phyloP scores from a whole-genome alignment of 2,113 vertebrate species.

The Cricetomys ansorgei region DNA sequence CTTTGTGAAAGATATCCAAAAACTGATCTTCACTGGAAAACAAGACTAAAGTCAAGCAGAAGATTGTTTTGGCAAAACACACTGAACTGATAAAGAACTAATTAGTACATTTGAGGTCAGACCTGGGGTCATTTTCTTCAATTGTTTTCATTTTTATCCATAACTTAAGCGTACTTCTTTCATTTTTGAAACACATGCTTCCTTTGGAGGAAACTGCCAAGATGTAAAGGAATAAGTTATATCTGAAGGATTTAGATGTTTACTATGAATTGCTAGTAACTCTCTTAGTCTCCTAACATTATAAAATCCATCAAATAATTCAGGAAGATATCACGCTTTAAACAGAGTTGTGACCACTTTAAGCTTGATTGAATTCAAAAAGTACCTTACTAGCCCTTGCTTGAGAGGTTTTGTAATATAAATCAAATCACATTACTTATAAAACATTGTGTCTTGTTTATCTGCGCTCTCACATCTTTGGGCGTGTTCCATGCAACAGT shows the following conservation, averaged over 20 bases:
- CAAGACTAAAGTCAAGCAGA: conserved; percentile 65
- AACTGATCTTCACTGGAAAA: conserved; percentile 57
- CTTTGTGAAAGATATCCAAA: conserved; percentile 65
- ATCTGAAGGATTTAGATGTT: conserved; percentile 63
- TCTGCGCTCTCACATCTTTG: conserved; percentile 12
- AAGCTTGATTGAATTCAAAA: conserved; percentile 33
- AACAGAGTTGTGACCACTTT: conserved; percentile 41
- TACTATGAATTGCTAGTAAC: conserved; percentile 36
- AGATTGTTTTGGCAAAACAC: conserved; percentile 70
- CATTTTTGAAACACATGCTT: conserved; percentile 64
- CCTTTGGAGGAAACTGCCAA: conserved; percentile 60
- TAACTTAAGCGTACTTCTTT: conserved; percentile 57
- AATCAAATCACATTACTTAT: conserved; percentile 36
- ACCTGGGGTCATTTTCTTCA: conserved; percentile 48
- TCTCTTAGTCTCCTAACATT: conserved; percentile 33
- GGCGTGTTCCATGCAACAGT: not conserved
- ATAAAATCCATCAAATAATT: conserved; percentile 51
- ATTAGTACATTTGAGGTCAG: conserved; percentile 63
- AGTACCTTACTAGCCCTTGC: not conserved
- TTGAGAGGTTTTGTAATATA: conserved; percentile 29
- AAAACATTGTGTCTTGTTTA: conserved; percentile 52
- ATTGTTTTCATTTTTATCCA: conserved; percentile 69
- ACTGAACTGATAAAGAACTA: conserved; percentile 66
- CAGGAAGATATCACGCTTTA: conserved; percentile 14
- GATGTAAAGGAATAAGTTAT: conserved; percentile 57